These are phyloP conservation scores for Marronus borbonicus DNA, from an alignment of 2,888 invertebrate species.

Conservation along the genomic window DNA sequence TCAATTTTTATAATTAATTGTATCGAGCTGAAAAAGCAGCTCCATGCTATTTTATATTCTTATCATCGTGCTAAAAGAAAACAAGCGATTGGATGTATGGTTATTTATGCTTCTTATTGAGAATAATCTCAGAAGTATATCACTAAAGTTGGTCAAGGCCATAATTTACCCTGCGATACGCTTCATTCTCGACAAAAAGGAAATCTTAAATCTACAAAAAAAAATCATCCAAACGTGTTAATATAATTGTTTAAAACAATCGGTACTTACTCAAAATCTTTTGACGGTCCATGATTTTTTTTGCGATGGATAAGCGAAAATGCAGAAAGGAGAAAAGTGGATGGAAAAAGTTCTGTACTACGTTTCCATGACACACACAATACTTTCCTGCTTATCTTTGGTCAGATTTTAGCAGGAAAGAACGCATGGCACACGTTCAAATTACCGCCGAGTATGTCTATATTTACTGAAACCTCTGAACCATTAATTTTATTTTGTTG, in stretches of 20 bases:
- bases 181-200: no score
- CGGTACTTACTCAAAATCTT: conserved; percentile 18
- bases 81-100: no score
- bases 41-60: no score
- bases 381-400: conserved; percentile 41
- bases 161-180: no score
- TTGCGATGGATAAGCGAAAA: neutral
- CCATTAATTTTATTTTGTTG: conserved; percentile 26
- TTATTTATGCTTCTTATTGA: no score
- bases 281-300: conserved; percentile 23
- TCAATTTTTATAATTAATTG: no score
- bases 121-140: no score
- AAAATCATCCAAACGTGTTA: no score
- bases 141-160: no score
- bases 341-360: conserved; percentile 26
- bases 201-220: no score
- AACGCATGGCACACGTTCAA: conserved; percentile 47
- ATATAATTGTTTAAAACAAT: neutral
- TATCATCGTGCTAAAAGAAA: no score
- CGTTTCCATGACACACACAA: conserved; percentile 44
- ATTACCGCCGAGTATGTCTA: conserved; percentile 30
- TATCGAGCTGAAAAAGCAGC: no score
- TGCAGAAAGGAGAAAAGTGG: neutral
- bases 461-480: conserved; percentile 42
- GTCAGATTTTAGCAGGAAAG: conserved; percentile 42